Percentiles rank a stretch among this genome's conserved stretches.
phyloP scores from a whole-genome alignment of 2,888 invertebrate species.

The Drosophila histrio region DNA sequence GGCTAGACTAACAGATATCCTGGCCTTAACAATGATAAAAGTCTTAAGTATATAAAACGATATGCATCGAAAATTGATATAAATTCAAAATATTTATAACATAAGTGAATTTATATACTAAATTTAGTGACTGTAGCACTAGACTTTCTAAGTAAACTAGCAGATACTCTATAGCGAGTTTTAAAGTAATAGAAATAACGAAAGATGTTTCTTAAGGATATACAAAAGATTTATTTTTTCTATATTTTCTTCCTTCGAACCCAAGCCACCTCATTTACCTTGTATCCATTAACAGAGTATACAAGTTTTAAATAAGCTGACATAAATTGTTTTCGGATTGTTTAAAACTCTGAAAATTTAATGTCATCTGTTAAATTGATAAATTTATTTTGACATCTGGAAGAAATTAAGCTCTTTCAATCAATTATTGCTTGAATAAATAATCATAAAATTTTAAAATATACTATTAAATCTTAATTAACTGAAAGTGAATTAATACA shows the following conservation, averaged over 20 bases:
- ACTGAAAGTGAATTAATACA: not conserved
- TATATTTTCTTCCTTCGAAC: not conserved
- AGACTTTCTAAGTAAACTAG: too few species aligned
- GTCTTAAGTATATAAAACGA: too few species aligned
- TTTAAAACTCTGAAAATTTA: conserved; percentile 1
- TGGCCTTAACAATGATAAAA: too few species aligned
- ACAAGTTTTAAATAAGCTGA: not conserved
- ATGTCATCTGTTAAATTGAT: conserved; percentile 13
- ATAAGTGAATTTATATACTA: too few species aligned
- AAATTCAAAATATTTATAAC: too few species aligned
- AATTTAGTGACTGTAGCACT: too few species aligned
- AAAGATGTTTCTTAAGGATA: not conserved
- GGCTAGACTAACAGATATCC: not conserved
- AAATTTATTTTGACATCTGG: not conserved
- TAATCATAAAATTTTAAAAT: conserved; percentile 6
- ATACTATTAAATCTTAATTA: not conserved
- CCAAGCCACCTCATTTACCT: not conserved
- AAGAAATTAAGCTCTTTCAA: not conserved
- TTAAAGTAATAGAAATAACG: not conserved
- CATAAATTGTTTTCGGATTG: not conserved
- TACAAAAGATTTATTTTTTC: too few species aligned
- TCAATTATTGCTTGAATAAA: conserved; percentile 9
- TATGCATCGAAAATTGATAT: too few species aligned
- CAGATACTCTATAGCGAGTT: not conserved
- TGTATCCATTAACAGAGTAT: not conserved